Conservation (phyloP, 2,888 invertebrate genomes). For the Elysia crispata region DNA sequence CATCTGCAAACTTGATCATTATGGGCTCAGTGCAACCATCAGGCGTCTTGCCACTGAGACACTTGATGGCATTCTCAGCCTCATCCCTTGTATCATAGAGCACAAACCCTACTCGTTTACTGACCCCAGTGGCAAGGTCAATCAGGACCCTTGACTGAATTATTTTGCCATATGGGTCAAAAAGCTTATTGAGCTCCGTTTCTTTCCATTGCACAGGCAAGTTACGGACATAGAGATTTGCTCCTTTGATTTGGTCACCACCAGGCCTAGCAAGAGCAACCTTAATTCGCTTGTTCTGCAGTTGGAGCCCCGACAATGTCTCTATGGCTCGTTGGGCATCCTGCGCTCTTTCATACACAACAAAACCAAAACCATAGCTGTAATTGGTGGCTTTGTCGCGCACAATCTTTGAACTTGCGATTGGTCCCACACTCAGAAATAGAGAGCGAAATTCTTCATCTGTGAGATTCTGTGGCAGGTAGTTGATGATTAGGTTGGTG, state of each 20-base stretch:
- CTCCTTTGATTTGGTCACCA: conserved; percentile 94
- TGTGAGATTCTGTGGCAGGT: conserved; percentile 94
- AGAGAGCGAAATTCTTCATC: conserved; percentile 93
- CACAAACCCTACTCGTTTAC: conserved; percentile 93
- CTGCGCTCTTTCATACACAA: conserved; percentile 90
- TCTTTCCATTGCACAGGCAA: conserved; percentile 84
- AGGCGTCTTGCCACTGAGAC: conserved; percentile 87
- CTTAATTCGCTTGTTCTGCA: conserved; percentile 94
- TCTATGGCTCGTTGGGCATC: conserved; percentile 92
- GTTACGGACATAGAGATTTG: conserved; percentile 95
- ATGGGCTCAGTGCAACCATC: conserved; percentile 90
- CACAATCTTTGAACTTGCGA: conserved; percentile 90
- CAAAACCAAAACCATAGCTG: conserved; percentile 97
- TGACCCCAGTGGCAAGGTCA: conserved; percentile 91
- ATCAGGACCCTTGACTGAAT: conserved; percentile 94
- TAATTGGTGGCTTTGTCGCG: conserved; percentile 86
- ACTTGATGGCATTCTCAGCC: conserved; percentile 92
- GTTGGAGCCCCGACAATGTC: conserved; percentile 90
- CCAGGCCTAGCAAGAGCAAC: conserved; percentile 95
- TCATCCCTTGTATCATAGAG: conserved; percentile 89
- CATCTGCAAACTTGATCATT: conserved; percentile 90
- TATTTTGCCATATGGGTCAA: conserved; percentile 92
- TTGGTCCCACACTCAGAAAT: conserved; percentile 91
- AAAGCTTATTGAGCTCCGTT: conserved; percentile 89
- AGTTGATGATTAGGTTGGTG: conserved; percentile 96